phyloP scores from a whole-genome alignment of 1,140 invertebrate genomes.

The Hyles vespertilio region DNA sequence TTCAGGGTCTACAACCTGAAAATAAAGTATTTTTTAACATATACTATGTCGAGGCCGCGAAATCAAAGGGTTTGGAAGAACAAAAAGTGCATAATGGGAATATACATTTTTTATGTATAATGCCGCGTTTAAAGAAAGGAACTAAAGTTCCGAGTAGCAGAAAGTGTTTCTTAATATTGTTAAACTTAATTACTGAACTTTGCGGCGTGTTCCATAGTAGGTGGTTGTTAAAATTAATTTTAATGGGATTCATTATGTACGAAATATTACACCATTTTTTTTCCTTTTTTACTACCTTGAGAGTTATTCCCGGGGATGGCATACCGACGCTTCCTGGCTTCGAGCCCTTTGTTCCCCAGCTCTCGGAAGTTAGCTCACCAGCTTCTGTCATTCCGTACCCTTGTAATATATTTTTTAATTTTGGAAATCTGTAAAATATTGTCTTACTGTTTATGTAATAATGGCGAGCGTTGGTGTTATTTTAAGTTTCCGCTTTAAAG shows the following conservation, averaged over 20 bases:
- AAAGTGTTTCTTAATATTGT: too few relatives aligned
- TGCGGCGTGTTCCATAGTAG: too few relatives aligned
- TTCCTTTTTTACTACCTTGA: constrained; percentile 33
- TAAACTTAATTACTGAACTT: too few relatives aligned
- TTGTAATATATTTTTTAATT: constrained; percentile 58
- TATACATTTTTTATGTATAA: too few relatives aligned
- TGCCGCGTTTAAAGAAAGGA: too few relatives aligned
- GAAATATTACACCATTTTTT: not conserved
- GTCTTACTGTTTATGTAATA: not conserved
- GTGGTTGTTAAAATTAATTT: too few relatives aligned
- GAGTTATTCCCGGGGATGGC: constrained; percentile 39
- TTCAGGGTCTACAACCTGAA: constrained; percentile 74
- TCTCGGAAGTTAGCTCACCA: constrained; percentile 59
- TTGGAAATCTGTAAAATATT: constrained; percentile 47
- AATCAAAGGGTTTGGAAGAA: constrained; percentile 1
- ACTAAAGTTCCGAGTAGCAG: too few relatives aligned
- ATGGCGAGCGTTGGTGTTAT: not conserved
- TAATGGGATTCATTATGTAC: too few relatives aligned
- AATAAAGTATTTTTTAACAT: constrained; percentile 13
- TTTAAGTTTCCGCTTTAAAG: too few relatives aligned
- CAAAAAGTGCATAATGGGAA: too few relatives aligned
- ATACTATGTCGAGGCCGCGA: constrained; percentile 37
- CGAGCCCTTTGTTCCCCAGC: constrained; percentile 35
- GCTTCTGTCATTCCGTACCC: constrained; percentile 76
- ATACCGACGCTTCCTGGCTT: constrained; percentile 47